phyloP scores from a whole-genome alignment of 2,888 invertebrate genomes.

The Troides aeacus region DNA sequence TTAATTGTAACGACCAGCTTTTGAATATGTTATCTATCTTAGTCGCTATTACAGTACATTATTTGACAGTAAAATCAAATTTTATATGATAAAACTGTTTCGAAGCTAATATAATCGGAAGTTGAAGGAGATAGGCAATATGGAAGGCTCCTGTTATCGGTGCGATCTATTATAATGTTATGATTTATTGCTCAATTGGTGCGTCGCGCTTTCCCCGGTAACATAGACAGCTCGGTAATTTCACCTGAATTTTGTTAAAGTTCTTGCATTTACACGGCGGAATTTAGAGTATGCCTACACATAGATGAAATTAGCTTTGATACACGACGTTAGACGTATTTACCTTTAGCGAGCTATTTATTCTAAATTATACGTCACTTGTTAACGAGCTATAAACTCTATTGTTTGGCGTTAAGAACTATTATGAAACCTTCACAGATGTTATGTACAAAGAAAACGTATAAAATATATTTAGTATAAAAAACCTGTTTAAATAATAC shows the following conservation, averaged over 20 bases:
- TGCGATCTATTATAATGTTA: conserved; percentile 68
- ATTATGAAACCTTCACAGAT: no score
- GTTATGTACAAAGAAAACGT: no score
- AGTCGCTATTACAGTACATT: not conserved
- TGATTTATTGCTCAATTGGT: conserved; percentile 77
- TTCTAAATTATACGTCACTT: not conserved
- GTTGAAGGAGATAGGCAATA: conserved; percentile 12
- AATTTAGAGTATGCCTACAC: conserved; percentile 68
- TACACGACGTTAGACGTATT: conserved; percentile 37
- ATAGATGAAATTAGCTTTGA: conserved; percentile 70
- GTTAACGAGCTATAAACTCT: not conserved
- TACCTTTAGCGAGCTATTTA: conserved; percentile 23
- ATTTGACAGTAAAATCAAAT: not conserved
- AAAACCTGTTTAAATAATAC: no score
- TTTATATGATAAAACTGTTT: not conserved
- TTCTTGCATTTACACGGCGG: conserved; percentile 55
- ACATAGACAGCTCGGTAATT: conserved; percentile 54
- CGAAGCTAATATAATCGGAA: conserved; percentile 12
- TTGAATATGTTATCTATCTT: no score
- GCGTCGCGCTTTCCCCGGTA: conserved; percentile 42
- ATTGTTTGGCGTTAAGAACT: not conserved
- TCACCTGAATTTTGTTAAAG: conserved; percentile 63
- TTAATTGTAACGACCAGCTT: no score
- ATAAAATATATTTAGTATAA: no score
- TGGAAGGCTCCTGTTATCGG: conserved; percentile 5